Evolutionary conservation across 2,113 vertebrate species (phyloP).

Genomic region (Datnioides undecimradiatus): DNA sequence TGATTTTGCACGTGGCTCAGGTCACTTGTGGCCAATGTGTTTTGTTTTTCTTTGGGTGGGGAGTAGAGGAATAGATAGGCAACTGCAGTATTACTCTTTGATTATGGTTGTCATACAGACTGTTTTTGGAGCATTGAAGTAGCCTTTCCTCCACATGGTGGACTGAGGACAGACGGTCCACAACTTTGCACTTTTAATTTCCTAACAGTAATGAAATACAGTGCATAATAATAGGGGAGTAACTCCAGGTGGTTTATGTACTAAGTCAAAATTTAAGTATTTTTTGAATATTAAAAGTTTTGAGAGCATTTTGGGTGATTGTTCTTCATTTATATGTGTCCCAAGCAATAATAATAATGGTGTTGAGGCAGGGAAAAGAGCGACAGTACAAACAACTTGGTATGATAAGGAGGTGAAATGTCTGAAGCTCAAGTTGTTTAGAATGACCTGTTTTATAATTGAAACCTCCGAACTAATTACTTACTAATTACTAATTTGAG

Average conservation of each 20-base stretch:
- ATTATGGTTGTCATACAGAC: constrained; percentile 23
- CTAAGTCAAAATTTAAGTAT: constrained; percentile 80
- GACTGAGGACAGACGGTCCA: constrained; percentile 64
- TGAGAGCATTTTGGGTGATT: constrained; percentile 47
- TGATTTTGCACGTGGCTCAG: constrained; percentile 69
- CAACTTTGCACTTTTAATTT: constrained; percentile 83
- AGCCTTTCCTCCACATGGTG: constrained; percentile 67
- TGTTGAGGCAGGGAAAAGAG: constrained; percentile 12
- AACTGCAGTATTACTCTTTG: constrained; percentile 26
- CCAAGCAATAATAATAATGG: background rate
- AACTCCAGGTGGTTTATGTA: constrained; percentile 77
- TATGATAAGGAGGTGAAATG: background rate
- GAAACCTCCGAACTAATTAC: no score
- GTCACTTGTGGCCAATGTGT: constrained; percentile 20
- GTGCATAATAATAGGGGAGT: constrained; percentile 73
- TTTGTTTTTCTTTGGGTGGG: background rate
- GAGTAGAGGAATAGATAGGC: no score
- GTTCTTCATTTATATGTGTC: constrained; percentile 35
- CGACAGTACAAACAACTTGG: background rate
- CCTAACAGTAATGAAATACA: constrained; percentile 76
- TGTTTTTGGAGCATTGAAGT: constrained; percentile 68
- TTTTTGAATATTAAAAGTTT: constrained; percentile 83
- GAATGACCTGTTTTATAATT: no score
- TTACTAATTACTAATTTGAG: no score
- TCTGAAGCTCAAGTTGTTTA: background rate